Base-by-base conservation (phyloP, 2,113 vertebrate genomes). In the Ictalurus punctatus region DNA sequence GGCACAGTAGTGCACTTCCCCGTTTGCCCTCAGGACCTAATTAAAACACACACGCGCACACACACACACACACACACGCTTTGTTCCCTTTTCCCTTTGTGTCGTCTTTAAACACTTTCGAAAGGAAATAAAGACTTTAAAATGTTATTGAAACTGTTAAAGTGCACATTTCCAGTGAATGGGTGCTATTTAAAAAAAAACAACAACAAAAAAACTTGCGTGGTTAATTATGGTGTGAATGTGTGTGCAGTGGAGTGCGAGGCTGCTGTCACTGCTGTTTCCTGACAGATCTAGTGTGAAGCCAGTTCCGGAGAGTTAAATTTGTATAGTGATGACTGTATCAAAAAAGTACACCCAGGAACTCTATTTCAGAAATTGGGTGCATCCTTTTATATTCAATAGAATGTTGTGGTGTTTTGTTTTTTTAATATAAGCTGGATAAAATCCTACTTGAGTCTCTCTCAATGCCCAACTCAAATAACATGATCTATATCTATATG, bases 231-330 rank as follows among this genome's bases (percentile, higher is more conserved):
- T 52, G 44, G 54, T 85, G 84, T 83, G 58, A 23, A 58, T 27
- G 30, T 63, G 74, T 90, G 44, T 63, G 52, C 88, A 58, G 59
- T 86, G 86, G 71, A 80, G 83, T 90, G 71, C 69, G 59, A 86
- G n/a, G 90, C 87, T 89, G 89, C 89, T 89, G 91, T 92, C 89
- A 90, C 90, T 86, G 86, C 89, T 76, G 90, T 93, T 94, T 94
- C 93, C 93, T 93, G 92, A 90, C 88, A 80, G 86, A 93, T 93
- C 92, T 92, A 90, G 90, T 92, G 79, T 88, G 78, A 92, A 90
- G 91, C 88, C 88, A 91, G 87, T 93, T 95, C 86, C 83, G 74
- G 89, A 90, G 86, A 90, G 89, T 93, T 93, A 74, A 25, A 92
- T 92, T 91, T 89, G 65, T 86, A 87, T 92, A 89, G 81, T 92